Conservation (phyloP, 2,113 vertebrate genomes). For the Hippocampus zosterae region DNA sequence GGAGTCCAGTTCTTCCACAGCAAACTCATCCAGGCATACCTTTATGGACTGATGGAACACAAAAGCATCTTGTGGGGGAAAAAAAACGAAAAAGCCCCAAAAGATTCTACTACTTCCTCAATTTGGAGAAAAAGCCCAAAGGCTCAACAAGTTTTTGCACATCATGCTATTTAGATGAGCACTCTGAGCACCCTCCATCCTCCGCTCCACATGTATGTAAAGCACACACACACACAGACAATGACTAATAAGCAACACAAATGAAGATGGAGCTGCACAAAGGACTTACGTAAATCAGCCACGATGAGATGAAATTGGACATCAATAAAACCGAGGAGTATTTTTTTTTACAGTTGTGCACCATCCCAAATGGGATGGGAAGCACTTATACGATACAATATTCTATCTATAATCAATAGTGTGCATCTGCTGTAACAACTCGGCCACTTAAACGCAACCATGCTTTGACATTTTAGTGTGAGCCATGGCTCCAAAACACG, state of each 20-base stretch:
- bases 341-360: no score
- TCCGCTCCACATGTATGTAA: slow-evolving; percentile 14
- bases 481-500: neutral
- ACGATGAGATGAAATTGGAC: slow-evolving; percentile 4
- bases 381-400: neutral
- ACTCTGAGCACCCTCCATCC: neutral
- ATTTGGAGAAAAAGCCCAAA: neutral
- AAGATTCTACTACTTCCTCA: neutral
- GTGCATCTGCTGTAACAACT: neutral
- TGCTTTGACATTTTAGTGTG: slow-evolving; percentile 12
- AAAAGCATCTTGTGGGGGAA: neutral
- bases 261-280: slow-evolving; percentile 2
- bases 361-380: slow-evolving; percentile 13
- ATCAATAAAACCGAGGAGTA: neutral
- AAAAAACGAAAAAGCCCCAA: slow-evolving; percentile 13
- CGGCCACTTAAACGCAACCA: neutral
- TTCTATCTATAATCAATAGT: neutral
- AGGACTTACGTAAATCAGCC: slow-evolving; percentile 26
- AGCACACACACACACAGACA: slow-evolving; percentile 2
- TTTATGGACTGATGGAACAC: neutral
- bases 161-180: slow-evolving; percentile 3
- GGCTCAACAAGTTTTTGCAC: slow-evolving; percentile 15
- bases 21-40: neutral
- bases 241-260: slow-evolving; percentile 45
- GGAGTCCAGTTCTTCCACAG: slow-evolving; percentile 9